Percentiles rank a stretch among this genome's conserved stretches.
These are phyloP conservation scores for Mirza zaza DNA, from an alignment of 2,113 vertebrate genomes.

Conservation along the genomic window DNA sequence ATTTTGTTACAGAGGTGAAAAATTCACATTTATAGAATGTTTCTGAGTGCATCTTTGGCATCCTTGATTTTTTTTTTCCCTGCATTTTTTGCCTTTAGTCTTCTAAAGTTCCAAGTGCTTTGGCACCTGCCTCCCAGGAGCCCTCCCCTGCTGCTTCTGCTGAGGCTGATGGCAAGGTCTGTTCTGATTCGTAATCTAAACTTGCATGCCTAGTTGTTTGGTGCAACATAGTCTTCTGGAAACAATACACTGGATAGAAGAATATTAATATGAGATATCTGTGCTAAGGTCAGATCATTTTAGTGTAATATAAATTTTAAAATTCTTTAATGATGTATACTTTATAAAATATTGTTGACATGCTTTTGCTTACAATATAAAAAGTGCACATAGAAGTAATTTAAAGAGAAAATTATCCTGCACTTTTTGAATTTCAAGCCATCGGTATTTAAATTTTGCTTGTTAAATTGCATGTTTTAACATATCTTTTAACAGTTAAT, in stretches of 20 bases:
- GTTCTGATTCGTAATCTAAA: conserved; percentile 85
- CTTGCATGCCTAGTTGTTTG: conserved; percentile 83
- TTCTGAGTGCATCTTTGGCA: conserved; percentile 69
- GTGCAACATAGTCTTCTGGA: conserved; percentile 51
- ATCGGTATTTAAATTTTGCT: conserved; percentile 77
- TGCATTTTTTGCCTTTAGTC: conserved; percentile 88
- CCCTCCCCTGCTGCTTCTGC: conserved; percentile 86
- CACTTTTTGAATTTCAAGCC: conserved; percentile 45
- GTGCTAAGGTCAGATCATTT: conserved; percentile 27
- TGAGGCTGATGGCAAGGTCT: conserved; percentile 95
- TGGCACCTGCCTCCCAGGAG: conserved; percentile 90
- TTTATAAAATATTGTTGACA: conserved; percentile 30
- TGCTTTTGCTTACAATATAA: conserved; percentile 61
- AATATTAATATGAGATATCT: background rate
- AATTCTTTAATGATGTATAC: background rate
- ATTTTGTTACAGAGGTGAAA: conserved; percentile 42
- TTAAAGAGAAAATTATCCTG: conserved; percentile 64
- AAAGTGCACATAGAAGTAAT: conserved; percentile 47
- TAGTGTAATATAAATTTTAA: background rate
- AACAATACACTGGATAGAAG: background rate
- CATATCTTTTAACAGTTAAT: conserved; percentile 86
- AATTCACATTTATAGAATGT: conserved; percentile 48
- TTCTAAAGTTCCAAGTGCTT: conserved; percentile 92
- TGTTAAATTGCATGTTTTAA: conserved; percentile 86
- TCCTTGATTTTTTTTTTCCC: conserved; percentile 76